Percentiles rank a stretch among this genome's conserved stretches.
Evolutionary conservation across 2,888 invertebrate species (phyloP).

Genomic region (Lamellibrachia columna): DNA sequence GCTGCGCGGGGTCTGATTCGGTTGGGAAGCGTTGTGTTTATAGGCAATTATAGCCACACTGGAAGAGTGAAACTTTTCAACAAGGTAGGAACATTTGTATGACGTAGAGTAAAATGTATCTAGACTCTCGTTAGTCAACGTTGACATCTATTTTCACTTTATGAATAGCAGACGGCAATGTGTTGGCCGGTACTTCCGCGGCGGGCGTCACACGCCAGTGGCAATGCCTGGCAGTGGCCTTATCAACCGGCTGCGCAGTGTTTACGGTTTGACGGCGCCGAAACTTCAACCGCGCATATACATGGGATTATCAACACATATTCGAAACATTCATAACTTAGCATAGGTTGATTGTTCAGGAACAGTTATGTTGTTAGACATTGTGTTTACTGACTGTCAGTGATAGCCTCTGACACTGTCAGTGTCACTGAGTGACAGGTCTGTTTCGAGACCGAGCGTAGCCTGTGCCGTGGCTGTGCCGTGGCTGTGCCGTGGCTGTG

Average conservation of each 20-base stretch:
- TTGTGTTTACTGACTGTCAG: neutral
- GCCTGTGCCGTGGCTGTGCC: too few relatives aligned
- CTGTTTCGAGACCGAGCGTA: too few relatives aligned
- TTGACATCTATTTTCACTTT: neutral
- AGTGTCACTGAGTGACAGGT: neutral
- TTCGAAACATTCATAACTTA: neutral
- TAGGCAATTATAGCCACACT: conserved; percentile 4
- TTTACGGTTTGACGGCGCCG: neutral
- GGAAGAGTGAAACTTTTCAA: conserved; percentile 16
- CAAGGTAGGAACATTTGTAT: neutral
- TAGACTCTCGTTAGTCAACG: neutral
- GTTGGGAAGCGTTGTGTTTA: conserved; percentile 16
- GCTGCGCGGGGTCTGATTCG: conserved; percentile 12
- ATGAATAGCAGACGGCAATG: neutral
- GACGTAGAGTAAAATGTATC: neutral
- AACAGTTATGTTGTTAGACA: neutral
- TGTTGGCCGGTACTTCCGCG: neutral
- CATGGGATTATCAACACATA: neutral
- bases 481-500: too few relatives aligned
- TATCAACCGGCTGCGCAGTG: neutral
- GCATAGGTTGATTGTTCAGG: neutral
- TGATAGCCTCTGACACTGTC: neutral
- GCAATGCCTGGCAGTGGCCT: neutral
- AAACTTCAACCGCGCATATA: neutral
- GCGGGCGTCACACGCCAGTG: neutral